Conservation (phyloP, 2,113 vertebrate species). For the Channa argus region DNA sequence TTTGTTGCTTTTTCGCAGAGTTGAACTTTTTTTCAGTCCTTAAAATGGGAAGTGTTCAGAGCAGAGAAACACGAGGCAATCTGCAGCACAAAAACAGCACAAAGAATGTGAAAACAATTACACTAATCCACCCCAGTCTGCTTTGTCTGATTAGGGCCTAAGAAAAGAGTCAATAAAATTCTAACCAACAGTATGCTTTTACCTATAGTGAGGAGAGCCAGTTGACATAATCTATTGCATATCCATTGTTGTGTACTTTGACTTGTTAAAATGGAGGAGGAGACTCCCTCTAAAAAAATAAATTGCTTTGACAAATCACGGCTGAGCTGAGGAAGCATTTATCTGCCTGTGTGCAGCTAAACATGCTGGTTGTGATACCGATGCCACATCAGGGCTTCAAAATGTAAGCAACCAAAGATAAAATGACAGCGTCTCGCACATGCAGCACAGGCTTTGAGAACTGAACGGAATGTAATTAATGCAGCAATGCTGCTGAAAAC, state of each 20-base stretch:
- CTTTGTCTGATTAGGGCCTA: too few relatives aligned
- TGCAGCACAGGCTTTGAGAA: slow-evolving; percentile 3
- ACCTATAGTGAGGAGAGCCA: background rate
- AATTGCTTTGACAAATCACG: slow-evolving; percentile 50
- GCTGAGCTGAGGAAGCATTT: slow-evolving; percentile 31
- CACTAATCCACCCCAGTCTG: too few relatives aligned
- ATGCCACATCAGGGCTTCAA: slow-evolving; percentile 51
- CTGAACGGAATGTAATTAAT: slow-evolving; percentile 57
- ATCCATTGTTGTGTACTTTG: slow-evolving; percentile 7
- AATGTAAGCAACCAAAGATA: slow-evolving; percentile 41
- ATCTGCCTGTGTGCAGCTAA: slow-evolving; percentile 34
- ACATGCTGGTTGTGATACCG: slow-evolving; percentile 32
- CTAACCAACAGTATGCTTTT: background rate
- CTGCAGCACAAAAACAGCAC: too few relatives aligned
- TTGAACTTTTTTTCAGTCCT: too few relatives aligned
- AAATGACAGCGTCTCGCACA: slow-evolving; percentile 47
- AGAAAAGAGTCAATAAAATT: too few relatives aligned
- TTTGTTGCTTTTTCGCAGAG: too few relatives aligned
- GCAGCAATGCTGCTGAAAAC: slow-evolving; percentile 45
- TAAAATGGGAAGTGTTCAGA: too few relatives aligned
- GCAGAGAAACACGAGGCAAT: too few relatives aligned
- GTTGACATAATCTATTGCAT: slow-evolving; percentile 12
- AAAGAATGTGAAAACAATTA: too few relatives aligned
- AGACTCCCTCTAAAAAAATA: slow-evolving; percentile 19
- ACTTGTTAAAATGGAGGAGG: slow-evolving; percentile 24